Base-by-base conservation (phyloP, 2,888 invertebrate species). In the Macrosiphum euphorbiae region DNA sequence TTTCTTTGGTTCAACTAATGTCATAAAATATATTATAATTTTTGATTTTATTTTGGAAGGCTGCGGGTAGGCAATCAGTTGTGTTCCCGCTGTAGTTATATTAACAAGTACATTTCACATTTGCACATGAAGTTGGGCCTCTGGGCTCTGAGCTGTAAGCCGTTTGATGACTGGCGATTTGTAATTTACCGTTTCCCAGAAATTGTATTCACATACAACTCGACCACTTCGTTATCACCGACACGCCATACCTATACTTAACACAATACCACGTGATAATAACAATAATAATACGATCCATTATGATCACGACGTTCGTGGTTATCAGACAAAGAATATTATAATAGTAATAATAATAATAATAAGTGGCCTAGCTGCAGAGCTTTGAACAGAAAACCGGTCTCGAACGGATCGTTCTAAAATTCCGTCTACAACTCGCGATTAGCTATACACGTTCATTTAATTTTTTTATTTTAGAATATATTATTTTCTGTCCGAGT, bases 241-340 rank as follows among this genome's bases (percentile, higher is more conserved):
- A 35, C 50, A 90, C 24, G 4, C 44, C 24, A 44, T 44, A 50
- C 90, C 35, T 90, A 90, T 67, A 67, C 11, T 67, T 67, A 67
- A 90, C 24, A 55, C 52, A 28, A 67, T 67, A 67, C 10, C 44
- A 85, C 20, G 35, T 78, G 67, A 89, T 89, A 89, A 89, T 58
- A 89, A 89, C 44, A 89, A 89, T 89, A 89, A 86, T 58, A 90
- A 47, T 55, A 44, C 55, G 4, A 88, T 55, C 24, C 13, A 24
- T 41, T 61, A 61, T 67, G n/a, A 90, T 90, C 47, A 47, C 61
- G 20, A 47, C 28, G 44, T 61, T 67, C 20, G 8, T 67, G 47
- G 90, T 67, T 90, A 90, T 90, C 61, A 24, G 47, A 90, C 61
- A 90, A 90, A 67, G 44, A 90, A 20, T 47, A 90, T 16, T 78